Evolutionary conservation across 2,888 invertebrate species (phyloP).

Genomic region (Microctonus aethiopoides): DNA sequence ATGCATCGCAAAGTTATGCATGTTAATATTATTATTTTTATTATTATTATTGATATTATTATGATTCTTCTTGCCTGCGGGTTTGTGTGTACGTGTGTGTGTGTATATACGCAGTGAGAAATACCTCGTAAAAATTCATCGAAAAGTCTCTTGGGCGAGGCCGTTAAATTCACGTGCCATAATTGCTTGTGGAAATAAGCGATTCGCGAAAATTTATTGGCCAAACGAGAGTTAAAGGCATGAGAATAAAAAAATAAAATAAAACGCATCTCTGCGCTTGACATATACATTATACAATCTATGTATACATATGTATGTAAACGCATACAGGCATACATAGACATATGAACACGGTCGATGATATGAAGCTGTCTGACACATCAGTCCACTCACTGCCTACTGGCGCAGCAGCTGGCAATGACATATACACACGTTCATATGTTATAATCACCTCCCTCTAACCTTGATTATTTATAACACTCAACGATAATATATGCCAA

Average conservation of each 20-base stretch:
- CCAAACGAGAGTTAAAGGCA: neutral
- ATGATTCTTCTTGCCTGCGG: neutral
- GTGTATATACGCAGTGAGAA: slow-evolving; percentile 3
- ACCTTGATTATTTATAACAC: neutral
- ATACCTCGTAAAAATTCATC: slow-evolving; percentile 34
- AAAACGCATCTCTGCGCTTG: neutral
- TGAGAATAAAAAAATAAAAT: neutral
- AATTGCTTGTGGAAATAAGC: slow-evolving; percentile 25
- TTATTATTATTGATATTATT: slow-evolving; percentile 10
- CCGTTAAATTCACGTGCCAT: slow-evolving; percentile 28
- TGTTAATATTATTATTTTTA: neutral
- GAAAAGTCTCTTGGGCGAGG: slow-evolving; percentile 29
- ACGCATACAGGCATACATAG: too few relatives aligned
- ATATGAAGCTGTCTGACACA: slow-evolving; percentile 10
- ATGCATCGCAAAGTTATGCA: slow-evolving; percentile 10
- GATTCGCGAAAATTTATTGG: slow-evolving; percentile 24
- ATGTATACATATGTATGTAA: too few relatives aligned
- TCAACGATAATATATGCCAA: too few relatives aligned
- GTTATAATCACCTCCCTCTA: neutral
- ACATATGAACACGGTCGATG: neutral
- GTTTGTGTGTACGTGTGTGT: too few relatives aligned
- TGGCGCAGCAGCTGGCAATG: neutral
- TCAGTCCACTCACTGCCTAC: neutral
- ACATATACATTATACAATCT: slow-evolving; percentile 3
- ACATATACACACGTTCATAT: neutral